Evolutionary conservation across 2,888 invertebrate genomes (phyloP).

Genomic region (Eupithecia tripunctaria): DNA sequence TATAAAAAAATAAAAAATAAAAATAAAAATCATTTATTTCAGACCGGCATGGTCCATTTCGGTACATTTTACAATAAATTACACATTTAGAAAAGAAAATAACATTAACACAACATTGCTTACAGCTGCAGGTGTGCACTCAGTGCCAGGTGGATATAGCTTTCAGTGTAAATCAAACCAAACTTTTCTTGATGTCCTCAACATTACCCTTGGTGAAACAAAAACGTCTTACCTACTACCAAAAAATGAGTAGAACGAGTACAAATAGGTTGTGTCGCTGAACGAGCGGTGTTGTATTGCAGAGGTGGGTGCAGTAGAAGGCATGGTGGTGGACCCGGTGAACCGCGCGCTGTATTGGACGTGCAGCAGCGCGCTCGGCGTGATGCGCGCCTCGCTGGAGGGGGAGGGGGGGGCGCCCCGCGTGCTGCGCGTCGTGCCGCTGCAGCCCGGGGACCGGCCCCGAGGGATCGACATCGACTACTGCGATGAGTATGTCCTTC

Average conservation of each 20-base stretch:
- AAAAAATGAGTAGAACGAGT: neutral
- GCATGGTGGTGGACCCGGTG: constrained; percentile 90
- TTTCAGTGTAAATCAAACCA: no score
- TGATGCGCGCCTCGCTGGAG: constrained; percentile 56
- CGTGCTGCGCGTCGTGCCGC: constrained; percentile 84
- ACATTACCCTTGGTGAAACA: no score
- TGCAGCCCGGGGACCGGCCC: constrained; percentile 90
- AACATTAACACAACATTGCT: no score
- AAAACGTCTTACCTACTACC: no score
- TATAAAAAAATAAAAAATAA: no score
- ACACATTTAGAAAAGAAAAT: no score
- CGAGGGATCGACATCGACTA: constrained; percentile 94
- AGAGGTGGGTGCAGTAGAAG: constrained; percentile 95
- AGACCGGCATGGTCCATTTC: no score
- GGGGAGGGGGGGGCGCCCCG: constrained; percentile 37
- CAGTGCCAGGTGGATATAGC: no score
- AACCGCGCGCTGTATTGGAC: constrained; percentile 93
- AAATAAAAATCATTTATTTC: no score
- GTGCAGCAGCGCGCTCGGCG: constrained; percentile 88
- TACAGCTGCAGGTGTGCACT: no score
- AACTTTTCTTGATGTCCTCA: no score
- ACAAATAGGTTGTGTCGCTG: neutral
- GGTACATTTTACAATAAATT: no score
- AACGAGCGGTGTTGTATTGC: constrained; percentile 22
- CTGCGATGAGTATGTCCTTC: constrained; percentile 79